phyloP scores from a whole-genome alignment of 2,797 vertebrate genomes.

The Pogoniulus pusillus region DNA sequence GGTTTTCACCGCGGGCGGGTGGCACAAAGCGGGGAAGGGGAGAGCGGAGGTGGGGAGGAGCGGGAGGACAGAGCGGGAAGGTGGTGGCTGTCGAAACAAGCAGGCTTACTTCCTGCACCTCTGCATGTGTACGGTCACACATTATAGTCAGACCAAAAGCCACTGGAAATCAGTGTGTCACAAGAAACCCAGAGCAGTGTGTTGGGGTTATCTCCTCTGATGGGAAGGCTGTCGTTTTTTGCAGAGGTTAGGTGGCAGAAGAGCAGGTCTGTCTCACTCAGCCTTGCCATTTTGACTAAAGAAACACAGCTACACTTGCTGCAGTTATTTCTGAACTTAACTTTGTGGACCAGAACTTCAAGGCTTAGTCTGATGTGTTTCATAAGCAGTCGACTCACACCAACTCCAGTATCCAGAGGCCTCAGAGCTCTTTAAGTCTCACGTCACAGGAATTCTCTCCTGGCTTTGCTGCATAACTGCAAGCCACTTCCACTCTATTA shows the following conservation, averaged over 20 bases:
- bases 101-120: background rate
- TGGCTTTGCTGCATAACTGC: background rate
- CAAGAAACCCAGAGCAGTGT: background rate
- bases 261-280: conserved; percentile 28
- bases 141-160: background rate
- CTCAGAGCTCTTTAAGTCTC: background rate
- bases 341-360: background rate
- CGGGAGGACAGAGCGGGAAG: background rate
- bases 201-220: background rate
- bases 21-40: conserved; percentile 13
- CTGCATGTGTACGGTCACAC: background rate
- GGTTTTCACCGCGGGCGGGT: background rate
- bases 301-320: background rate
- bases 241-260: background rate
- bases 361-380: background rate
- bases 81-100: conserved; percentile 1
- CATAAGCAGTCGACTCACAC: background rate
- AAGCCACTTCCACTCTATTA: background rate
- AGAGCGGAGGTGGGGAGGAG: background rate
- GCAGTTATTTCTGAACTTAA: conserved; percentile 2
- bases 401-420: background rate
- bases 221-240: background rate
- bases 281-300: background rate
- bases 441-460: background rate
- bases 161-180: background rate